These are phyloP conservation scores for Gorsachius goisagi DNA, from an alignment of 2,113 vertebrate genomes.

Conservation along the genomic window DNA sequence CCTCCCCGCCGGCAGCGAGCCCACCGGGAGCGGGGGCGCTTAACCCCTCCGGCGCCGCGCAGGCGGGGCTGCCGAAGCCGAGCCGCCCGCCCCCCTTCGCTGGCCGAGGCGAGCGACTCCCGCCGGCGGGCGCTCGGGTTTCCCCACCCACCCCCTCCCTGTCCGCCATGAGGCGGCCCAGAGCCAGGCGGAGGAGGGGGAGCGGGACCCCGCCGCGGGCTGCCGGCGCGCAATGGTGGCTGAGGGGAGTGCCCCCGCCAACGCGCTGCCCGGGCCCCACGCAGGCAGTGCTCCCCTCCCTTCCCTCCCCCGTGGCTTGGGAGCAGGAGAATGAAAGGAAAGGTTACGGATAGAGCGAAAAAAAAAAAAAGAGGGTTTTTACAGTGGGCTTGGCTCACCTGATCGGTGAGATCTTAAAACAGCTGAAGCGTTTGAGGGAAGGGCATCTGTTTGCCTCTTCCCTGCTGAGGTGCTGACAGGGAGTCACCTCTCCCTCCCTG, in stretches of 20 bases:
- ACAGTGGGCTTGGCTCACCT: background rate
- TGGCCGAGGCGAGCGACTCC: background rate
- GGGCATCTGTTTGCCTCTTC: no score
- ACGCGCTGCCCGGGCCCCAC: background rate
- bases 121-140: background rate
- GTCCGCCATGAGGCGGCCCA: background rate
- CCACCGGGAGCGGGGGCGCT: background rate
- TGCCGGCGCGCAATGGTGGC: background rate
- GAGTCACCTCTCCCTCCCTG: background rate
- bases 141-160: background rate
- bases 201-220: background rate
- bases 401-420: background rate
- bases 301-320: background rate
- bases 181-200: background rate
- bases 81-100: background rate
- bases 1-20: constrained; percentile 24
- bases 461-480: background rate
- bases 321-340: background rate
- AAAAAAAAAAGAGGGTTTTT: background rate
- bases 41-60: constrained; percentile 29
- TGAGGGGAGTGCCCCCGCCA: background rate
- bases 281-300: background rate
- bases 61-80: background rate
- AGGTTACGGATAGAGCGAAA: background rate
- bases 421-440: background rate